phyloP scores from a whole-genome alignment of 1,140 invertebrate species.

The Megalopta genalis region DNA sequence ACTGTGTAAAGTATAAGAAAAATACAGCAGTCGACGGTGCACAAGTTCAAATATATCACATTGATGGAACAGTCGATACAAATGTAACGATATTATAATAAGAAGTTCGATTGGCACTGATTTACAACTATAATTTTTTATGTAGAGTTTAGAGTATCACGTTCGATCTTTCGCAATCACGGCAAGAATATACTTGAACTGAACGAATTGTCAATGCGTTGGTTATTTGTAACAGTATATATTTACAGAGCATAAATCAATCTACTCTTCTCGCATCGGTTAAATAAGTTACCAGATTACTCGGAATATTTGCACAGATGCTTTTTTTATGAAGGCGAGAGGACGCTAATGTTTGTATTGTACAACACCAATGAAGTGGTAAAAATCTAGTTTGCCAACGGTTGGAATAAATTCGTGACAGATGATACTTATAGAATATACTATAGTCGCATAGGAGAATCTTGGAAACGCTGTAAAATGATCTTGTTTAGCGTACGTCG shows the following conservation, averaged over 20 bases:
- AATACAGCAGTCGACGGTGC: neutral
- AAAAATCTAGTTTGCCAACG: conserved; percentile 14
- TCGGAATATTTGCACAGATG: neutral
- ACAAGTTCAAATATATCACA: neutral
- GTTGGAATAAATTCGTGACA: neutral
- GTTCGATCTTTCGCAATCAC: neutral
- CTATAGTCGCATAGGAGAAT: neutral
- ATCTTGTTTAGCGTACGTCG: conserved; percentile 3
- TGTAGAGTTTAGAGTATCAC: too few relatives aligned
- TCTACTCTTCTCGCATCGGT: neutral
- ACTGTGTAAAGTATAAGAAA: neutral
- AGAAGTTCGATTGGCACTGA: neutral
- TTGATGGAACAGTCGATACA: neutral
- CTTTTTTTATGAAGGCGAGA: neutral
- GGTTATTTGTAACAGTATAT: conserved; percentile 10
- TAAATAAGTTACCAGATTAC: conserved; percentile 1
- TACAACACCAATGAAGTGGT: neutral
- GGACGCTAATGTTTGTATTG: neutral
- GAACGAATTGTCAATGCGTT: neutral
- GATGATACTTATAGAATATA: conserved; percentile 33
- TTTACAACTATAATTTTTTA: neutral
- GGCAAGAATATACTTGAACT: neutral
- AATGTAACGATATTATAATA: conserved; percentile 1
- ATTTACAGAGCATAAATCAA: conserved; percentile 28
- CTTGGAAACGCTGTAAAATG: conserved; percentile 4